Conservation (phyloP, 2,113 vertebrate species). For the Sinocyclocheilus maitianheensis region DNA sequence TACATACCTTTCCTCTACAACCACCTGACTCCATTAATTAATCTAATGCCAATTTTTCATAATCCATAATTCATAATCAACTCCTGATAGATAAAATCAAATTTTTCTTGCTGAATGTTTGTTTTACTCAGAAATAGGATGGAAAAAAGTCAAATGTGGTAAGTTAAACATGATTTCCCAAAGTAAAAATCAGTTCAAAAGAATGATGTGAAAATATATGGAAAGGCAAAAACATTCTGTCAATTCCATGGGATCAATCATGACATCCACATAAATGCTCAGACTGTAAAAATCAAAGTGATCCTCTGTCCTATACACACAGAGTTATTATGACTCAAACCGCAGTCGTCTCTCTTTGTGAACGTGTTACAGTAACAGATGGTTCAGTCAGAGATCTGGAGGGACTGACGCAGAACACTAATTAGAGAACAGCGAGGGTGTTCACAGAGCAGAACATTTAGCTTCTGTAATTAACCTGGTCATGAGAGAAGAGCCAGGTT, state of each 20-base stretch:
- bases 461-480: slow-evolving; percentile 27
- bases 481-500: slow-evolving; percentile 25
- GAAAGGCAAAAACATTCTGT: not conserved
- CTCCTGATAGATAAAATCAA: not conserved
- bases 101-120: not conserved
- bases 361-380: not conserved
- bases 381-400: not conserved
- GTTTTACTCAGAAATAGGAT: not conserved
- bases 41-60: not conserved
- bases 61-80: not conserved
- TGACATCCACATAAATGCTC: not conserved
- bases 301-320: not conserved
- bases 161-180: not conserved
- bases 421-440: slow-evolving; percentile 19
- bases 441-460: slow-evolving; percentile 36
- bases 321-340: not conserved
- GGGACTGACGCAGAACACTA: slow-evolving; percentile 2
- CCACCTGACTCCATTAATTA: not conserved
- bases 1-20: not conserved
- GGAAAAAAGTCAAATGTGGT: not conserved
- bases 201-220: not conserved
- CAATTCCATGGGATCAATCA: not conserved
- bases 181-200: not conserved
- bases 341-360: not conserved
- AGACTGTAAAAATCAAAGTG: not conserved